Evolutionary conservation across 1,140 invertebrate species (phyloP).

Genomic region (Drosophila lowei): DNA sequence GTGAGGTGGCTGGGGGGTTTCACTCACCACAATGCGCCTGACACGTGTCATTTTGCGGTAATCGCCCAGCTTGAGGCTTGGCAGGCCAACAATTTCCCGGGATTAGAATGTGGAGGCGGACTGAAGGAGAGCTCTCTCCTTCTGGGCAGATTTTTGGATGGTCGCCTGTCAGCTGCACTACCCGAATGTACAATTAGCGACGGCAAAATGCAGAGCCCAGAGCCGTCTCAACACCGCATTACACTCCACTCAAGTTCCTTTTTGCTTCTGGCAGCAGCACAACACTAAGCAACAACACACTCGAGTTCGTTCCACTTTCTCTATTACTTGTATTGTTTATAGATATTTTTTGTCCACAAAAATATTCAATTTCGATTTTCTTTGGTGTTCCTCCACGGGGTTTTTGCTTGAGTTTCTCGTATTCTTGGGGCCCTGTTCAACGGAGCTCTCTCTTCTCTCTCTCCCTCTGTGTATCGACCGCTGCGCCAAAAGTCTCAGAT

Average conservation of each 20-base stretch:
- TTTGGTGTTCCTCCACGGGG: background rate
- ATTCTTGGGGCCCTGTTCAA: conserved; percentile 1
- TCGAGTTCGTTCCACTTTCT: conserved; percentile 4
- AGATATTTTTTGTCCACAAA: background rate
- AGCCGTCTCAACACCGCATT: background rate
- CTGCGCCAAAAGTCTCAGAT: conserved; percentile 81
- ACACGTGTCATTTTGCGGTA: conserved; percentile 81
- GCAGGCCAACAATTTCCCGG: conserved; percentile 41
- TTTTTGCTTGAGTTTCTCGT: conserved; percentile 12
- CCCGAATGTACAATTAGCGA: conserved; percentile 37
- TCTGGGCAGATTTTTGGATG: conserved; percentile 13
- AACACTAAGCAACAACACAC: background rate
- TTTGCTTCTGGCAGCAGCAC: conserved; percentile 4
- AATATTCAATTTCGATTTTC: conserved; percentile 3
- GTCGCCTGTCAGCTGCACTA: conserved; percentile 36
- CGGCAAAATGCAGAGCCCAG: conserved; percentile 28
- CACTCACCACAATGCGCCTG: conserved; percentile 77
- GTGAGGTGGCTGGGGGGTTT: background rate
- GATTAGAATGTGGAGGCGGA: conserved; percentile 21
- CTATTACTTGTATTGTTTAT: background rate
- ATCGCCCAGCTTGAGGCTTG: conserved; percentile 69
- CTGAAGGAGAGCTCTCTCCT: conserved; percentile 28
- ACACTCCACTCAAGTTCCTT: conserved; percentile 9
- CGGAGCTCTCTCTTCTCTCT: conserved; percentile 11
- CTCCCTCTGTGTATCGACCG: conserved; percentile 63